Evolutionary conservation across 1,140 invertebrate genomes (phyloP), one percentile per base, ranked within the genome.

Genomic region (Ceratitis capitata): DNA sequence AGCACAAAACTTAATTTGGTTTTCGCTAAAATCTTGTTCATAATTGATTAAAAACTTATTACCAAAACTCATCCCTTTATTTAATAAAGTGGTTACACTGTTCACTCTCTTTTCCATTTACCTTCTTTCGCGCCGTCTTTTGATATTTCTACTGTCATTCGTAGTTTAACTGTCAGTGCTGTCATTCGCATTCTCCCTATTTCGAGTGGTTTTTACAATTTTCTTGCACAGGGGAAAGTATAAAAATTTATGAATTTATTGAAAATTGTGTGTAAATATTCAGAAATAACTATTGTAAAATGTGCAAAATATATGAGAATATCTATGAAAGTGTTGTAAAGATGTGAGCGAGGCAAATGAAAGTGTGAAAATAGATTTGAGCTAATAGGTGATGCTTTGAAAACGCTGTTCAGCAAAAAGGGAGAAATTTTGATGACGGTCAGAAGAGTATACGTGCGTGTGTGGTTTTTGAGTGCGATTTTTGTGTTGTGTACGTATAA

Each of bases 351-450:
- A 78, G 10, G 7, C 16, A n/a, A 23, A 32, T 78, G 16, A 45
- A 45, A 56, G 39, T 42, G 42, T 2, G 16, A 19, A 39, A 78
- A 26, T n/a, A 45, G 39, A 45, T 16, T 7, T 26, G 10, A 61
- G 19, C 3, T 9, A 29, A 29, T 26, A 61, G 56, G 10, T n/a
- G n/a, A 5, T 78, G 19, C 39, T 23, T 7, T n/a, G n/a, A 42
- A 45, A 23, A 45, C n/a, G 39, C 23, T 35, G 69, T 23, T 35
- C 39, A 45, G 69, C 69, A 19, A 45, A 69, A 35, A 6, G 23
- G 19, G 69, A 78, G 69, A 78, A 78, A 78, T 78, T 78, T 78
- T 78, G 69, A 78, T 78, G 69, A 78, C 39, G 69, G 69, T n/a
- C 16, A 69, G n/a, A n/a, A 69, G 32, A 35, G 16, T 29, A 7